Conservation (phyloP, 2,888 invertebrate species). For the Lycophotia porphyrea region DNA sequence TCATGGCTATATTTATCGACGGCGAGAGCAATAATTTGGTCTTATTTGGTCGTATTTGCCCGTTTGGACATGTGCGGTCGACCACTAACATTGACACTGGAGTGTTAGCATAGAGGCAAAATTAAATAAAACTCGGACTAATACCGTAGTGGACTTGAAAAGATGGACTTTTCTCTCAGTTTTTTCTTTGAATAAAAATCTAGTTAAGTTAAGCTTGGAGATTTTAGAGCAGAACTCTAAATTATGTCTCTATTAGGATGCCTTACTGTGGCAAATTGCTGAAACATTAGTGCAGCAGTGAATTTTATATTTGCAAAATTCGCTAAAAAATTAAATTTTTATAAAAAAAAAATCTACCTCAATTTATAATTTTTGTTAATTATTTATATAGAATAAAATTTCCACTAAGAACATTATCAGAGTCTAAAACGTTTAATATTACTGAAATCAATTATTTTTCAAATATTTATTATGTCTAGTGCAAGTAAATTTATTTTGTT, state of each 20-base stretch:
- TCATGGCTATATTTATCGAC: slow-evolving; percentile 74
- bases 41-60: slow-evolving; percentile 81
- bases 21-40: slow-evolving; percentile 85
- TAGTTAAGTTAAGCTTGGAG: background rate
- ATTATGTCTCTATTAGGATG: background rate
- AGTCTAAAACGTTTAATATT: background rate
- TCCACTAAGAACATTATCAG: background rate
- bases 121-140: slow-evolving; percentile 89
- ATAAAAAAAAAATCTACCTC: background rate
- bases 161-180: slow-evolving; percentile 9
- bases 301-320: background rate
- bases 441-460: background rate
- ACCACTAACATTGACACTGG: slow-evolving; percentile 85
- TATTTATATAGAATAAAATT: background rate
- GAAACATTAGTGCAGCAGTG: background rate
- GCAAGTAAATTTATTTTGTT: background rate
- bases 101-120: slow-evolving; percentile 85
- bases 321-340: background rate
- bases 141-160: slow-evolving; percentile 72
- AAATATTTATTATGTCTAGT: background rate
- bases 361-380: background rate
- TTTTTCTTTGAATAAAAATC: slow-evolving; percentile 35
- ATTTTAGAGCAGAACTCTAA: background rate
- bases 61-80: slow-evolving; percentile 83
- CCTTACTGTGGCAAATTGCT: background rate